phyloP scores from a whole-genome alignment of 2,888 invertebrate genomes.

The Cloeon dipterum region DNA sequence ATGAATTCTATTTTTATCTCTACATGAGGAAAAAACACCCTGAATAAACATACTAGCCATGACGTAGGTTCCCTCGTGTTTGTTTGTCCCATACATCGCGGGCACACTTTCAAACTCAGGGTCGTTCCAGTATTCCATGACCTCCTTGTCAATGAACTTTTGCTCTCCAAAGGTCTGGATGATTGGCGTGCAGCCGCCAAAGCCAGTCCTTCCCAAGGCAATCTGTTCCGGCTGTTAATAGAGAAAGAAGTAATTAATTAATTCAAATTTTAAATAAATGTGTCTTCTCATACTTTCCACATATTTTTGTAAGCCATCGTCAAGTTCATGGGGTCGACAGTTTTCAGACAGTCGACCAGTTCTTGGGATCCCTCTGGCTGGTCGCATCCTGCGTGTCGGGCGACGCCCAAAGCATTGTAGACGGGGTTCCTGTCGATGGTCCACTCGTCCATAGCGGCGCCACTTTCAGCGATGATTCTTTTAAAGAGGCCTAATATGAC shows the following conservation, averaged over 20 bases:
- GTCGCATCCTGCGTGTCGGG: conserved; percentile 16
- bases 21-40: no score
- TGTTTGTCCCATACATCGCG: conserved; percentile 22
- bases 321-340: conserved; percentile 16
- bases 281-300: no score
- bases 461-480: conserved; percentile 26
- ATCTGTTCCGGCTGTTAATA: conserved; percentile 3
- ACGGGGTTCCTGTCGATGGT: conserved; percentile 19
- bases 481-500: conserved; percentile 20
- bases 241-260: no score
- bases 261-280: no score
- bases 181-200: conserved; percentile 14
- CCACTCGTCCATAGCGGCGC: conserved; percentile 24
- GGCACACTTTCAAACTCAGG: conserved; percentile 17
- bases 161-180: conserved; percentile 13
- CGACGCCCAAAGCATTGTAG: conserved; percentile 17
- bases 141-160: conserved; percentile 12
- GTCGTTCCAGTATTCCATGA: conserved; percentile 9
- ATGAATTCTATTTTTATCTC: no score
- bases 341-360: conserved; percentile 17
- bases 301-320: conserved; percentile 17
- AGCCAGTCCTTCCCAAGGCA: conserved; percentile 2
- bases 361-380: conserved; percentile 13
- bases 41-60: conserved; percentile 20
- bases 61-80: conserved; percentile 23